Conservation (phyloP, 2,888 invertebrate species). For the Micoletzkya japonica region DNA sequence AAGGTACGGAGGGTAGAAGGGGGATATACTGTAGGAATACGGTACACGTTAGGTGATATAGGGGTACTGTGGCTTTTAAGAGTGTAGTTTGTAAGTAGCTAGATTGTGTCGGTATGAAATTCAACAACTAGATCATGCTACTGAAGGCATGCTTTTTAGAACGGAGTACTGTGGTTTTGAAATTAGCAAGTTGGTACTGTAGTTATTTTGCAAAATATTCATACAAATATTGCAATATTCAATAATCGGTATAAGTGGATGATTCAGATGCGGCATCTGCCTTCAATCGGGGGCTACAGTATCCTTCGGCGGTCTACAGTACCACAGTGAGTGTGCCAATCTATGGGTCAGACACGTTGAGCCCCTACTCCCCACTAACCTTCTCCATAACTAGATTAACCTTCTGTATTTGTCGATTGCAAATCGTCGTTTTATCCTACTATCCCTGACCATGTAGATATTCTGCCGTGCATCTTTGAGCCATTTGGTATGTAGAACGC, state of each 20-base stretch:
- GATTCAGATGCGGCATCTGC: slow-evolving; percentile 43
- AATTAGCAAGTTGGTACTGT: no score
- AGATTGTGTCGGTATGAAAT: no score
- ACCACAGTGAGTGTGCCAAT: slow-evolving; percentile 55
- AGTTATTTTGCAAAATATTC: not conserved
- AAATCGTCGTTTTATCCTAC: no score
- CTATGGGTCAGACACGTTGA: slow-evolving; percentile 56
- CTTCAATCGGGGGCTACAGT: slow-evolving; percentile 33
- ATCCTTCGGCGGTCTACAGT: slow-evolving; percentile 44
- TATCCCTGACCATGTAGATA: no score
- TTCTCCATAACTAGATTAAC: not conserved
- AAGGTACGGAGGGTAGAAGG: not conserved
- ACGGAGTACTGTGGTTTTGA: no score
- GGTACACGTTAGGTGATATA: no score
- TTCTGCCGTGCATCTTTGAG: no score
- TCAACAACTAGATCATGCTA: no score
- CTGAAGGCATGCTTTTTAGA: no score
- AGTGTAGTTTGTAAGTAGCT: no score
- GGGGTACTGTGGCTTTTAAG: no score
- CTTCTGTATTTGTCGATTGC: not conserved
- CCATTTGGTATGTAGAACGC: no score
- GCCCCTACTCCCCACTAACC: slow-evolving; percentile 41
- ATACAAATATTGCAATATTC: not conserved
- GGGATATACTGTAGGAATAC: not conserved
- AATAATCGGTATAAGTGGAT: not conserved